These are phyloP conservation scores for Smithornis capensis DNA, from an alignment of 2,113 vertebrate species.

Conservation along the genomic window DNA sequence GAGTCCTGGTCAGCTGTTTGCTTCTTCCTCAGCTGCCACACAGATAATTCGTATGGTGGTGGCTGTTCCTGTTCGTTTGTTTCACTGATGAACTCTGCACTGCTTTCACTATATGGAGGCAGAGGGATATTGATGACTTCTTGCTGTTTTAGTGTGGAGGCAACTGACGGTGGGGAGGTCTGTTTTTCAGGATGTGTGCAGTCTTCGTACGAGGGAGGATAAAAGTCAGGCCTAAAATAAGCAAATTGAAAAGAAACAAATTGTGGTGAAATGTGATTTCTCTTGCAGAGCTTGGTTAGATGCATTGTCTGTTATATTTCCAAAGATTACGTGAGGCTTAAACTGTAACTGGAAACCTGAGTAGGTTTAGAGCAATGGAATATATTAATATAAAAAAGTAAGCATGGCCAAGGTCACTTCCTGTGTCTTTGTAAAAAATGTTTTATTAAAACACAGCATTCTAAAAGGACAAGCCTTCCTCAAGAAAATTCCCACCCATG, in stretches of 20 bases:
- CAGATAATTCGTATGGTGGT: constrained; percentile 70
- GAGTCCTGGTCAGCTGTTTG: neutral
- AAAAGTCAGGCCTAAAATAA: constrained; percentile 75
- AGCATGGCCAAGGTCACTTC: neutral
- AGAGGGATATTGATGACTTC: constrained; percentile 59
- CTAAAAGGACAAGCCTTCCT: neutral
- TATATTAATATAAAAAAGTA: neutral
- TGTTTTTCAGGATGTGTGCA: constrained; percentile 56
- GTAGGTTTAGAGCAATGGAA: neutral
- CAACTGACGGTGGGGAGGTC: neutral
- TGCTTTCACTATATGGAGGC: constrained; percentile 72
- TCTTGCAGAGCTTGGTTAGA: neutral
- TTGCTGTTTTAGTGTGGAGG: neutral
- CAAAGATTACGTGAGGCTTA: neutral
- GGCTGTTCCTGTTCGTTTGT: constrained; percentile 71
- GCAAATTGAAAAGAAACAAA: neutral
- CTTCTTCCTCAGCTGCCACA: neutral
- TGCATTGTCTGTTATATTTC: neutral
- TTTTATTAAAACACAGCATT: neutral
- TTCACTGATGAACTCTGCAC: constrained; percentile 53
- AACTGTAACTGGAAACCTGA: neutral
- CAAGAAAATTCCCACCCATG: neutral
- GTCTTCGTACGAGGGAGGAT: constrained; percentile 83
- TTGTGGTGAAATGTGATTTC: neutral
- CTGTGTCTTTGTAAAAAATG: neutral